Conservation (phyloP, 2,797 vertebrate genomes). For the Sebastes baramenuke region DNA sequence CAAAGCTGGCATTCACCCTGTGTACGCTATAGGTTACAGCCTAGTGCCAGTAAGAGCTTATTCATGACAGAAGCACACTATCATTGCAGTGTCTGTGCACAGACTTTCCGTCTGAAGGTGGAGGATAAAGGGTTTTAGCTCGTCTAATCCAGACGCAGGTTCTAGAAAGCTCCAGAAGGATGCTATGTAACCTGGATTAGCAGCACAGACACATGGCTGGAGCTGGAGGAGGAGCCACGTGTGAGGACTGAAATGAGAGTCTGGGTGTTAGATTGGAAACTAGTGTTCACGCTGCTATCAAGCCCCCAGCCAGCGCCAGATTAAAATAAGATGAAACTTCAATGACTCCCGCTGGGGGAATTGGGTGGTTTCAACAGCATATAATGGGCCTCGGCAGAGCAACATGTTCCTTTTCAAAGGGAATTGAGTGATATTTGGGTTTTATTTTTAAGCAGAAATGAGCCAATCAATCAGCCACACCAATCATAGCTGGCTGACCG, state of each 20-base stretch:
- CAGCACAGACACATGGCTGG: neutral
- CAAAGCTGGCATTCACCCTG: neutral
- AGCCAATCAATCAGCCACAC: neutral
- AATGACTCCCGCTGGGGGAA: neutral
- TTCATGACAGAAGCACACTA: neutral
- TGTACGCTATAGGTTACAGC: neutral
- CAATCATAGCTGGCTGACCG: neutral
- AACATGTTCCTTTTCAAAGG: neutral
- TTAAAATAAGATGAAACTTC: conserved; percentile 29
- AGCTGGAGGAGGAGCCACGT: conserved; percentile 21
- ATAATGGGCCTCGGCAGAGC: conserved; percentile 9
- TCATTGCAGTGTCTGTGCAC: neutral
- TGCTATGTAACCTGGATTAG: conserved; percentile 53
- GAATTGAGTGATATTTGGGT: neutral
- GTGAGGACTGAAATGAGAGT: neutral
- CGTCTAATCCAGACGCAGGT: conserved; percentile 47
- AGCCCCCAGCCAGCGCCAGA: conserved; percentile 1
- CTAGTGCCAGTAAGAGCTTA: neutral
- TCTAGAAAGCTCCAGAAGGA: conserved; percentile 19
- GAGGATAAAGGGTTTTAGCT: conserved; percentile 52
- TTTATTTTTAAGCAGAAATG: neutral
- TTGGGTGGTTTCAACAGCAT: neutral
- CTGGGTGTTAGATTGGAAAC: conserved; percentile 2
- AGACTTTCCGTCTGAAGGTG: conserved; percentile 28
- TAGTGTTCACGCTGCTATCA: neutral